Percentiles rank a stretch among this genome's conserved stretches.
Conservation (phyloP, 2,888 invertebrate genomes). For the Drosophila ustulata region DNA sequence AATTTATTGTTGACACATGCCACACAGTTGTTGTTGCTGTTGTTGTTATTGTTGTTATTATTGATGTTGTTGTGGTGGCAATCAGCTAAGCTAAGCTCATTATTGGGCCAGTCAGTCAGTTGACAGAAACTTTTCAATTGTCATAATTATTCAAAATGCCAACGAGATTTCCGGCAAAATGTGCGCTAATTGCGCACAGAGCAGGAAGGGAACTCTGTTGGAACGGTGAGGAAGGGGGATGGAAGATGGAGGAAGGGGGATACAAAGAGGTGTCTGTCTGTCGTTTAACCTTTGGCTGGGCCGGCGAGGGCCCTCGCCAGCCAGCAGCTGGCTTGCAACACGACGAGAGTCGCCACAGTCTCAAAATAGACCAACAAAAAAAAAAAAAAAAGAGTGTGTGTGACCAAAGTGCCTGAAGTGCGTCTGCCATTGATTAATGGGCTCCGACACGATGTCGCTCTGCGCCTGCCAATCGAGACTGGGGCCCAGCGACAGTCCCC, state of each 20-base stretch:
- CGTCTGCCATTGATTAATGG: constrained; percentile 81
- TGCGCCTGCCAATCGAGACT: constrained; percentile 52
- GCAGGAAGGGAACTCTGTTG: too few relatives aligned
- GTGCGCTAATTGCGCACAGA: constrained; percentile 51
- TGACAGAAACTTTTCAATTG: constrained; percentile 72
- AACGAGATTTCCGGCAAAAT: constrained; percentile 51
- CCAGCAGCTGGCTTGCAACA: constrained; percentile 23
- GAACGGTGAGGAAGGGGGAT: too few relatives aligned
- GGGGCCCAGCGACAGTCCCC: constrained; percentile 9
- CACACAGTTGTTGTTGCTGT: constrained; percentile 10
- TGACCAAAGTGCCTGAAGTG: constrained; percentile 41
- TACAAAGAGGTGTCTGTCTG: constrained; percentile 31
- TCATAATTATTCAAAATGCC: constrained; percentile 78
- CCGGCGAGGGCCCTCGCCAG: too few relatives aligned
- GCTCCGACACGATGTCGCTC: constrained; percentile 25
- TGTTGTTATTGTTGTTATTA: constrained; percentile 13
- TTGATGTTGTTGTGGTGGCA: constrained; percentile 31
- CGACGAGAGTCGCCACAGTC: constrained; percentile 3
- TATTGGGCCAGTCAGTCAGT: constrained; percentile 39
- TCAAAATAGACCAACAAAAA: constrained; percentile 35
- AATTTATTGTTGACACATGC: constrained; percentile 60
- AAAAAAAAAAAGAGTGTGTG: constrained; percentile 25
- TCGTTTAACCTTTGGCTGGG: constrained; percentile 52
- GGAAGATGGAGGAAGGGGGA: background rate
- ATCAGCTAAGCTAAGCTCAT: constrained; percentile 56